Conservation (phyloP, 92 coral and sea anemone genomes). For the Meandrina meandrites region DNA sequence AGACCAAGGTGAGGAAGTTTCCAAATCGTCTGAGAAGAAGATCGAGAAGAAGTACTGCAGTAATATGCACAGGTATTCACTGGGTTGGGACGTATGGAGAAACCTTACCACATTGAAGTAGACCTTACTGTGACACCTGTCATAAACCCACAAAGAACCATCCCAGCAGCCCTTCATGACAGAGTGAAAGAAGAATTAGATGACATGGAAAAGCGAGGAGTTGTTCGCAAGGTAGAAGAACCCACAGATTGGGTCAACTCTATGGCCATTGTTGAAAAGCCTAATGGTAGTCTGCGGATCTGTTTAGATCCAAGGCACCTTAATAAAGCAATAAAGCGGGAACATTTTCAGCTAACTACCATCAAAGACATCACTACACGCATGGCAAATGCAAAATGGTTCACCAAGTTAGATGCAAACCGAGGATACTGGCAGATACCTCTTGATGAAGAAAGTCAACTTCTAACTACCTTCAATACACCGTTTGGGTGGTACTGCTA, state of each 20-base stretch:
- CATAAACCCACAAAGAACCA: constrained; percentile 25
- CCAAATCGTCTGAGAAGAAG: constrained; percentile 31
- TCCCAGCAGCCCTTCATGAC: constrained; percentile 49
- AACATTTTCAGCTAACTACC: constrained; percentile 47
- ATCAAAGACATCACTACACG: constrained; percentile 54
- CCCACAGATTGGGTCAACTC: constrained; percentile 28
- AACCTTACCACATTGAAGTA: constrained; percentile 59
- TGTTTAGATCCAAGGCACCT: constrained; percentile 57
- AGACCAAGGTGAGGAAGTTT: constrained; percentile 17
- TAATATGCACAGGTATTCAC: constrained; percentile 41
- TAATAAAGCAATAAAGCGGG: constrained; percentile 49
- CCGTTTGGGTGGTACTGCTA: constrained; percentile 39
- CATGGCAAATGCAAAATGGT: constrained; percentile 46
- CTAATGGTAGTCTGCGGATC: constrained; percentile 45
- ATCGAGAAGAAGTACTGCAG: constrained; percentile 40
- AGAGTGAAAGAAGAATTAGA: constrained; percentile 53
- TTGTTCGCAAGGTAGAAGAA: constrained; percentile 22
- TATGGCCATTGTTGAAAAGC: constrained; percentile 50
- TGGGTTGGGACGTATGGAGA: constrained; percentile 58
- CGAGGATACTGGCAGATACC: constrained; percentile 51
- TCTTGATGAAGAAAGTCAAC: constrained; percentile 38
- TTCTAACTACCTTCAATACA: constrained; percentile 39
- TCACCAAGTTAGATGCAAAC: constrained; percentile 51
- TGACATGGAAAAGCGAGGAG: constrained; percentile 31
- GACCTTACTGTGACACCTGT: constrained; percentile 49